phyloP scores from a whole-genome alignment of 2,113 vertebrate species.

The Gobius niger region DNA sequence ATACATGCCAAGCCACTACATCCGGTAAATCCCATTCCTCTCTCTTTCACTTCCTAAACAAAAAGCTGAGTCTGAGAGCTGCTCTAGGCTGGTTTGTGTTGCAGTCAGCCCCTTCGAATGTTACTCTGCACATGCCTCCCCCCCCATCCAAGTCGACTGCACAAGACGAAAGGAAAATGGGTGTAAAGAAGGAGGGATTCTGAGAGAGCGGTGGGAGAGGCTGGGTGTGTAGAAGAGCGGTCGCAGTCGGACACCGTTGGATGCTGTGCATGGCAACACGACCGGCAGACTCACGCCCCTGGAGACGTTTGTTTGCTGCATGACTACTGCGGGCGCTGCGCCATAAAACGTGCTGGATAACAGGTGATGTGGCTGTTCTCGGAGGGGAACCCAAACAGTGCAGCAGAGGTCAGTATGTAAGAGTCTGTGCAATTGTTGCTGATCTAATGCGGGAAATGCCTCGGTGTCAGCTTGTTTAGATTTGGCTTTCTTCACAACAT shows the following conservation, averaged over 20 bases:
- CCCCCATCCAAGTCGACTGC: conserved; percentile 46
- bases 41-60: background rate
- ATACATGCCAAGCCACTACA: background rate
- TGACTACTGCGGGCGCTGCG: conserved; percentile 16
- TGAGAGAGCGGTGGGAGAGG: conserved; percentile 43
- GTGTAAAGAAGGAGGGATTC: conserved; percentile 61
- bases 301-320: conserved; percentile 36
- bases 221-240: conserved; percentile 67
- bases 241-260: conserved; percentile 49
- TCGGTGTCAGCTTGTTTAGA: background rate
- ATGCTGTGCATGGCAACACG: conserved; percentile 39
- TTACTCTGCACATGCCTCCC: conserved; percentile 44
- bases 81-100: background rate
- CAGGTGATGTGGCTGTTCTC: conserved; percentile 46
- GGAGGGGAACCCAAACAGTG: conserved; percentile 3
- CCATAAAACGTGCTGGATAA: conserved; percentile 48
- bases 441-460: conserved; percentile 13
- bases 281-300: conserved; percentile 31
- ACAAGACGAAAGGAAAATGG: conserved; percentile 50
- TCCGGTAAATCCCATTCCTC: background rate
- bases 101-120: conserved; percentile 12
- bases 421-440: conserved; percentile 10
- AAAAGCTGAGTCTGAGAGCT: background rate
- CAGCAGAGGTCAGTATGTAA: conserved; percentile 12
- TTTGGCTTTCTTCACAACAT: background rate